Evolutionary conservation across 1,140 invertebrate genomes (phyloP).

Genomic region (Euura lappo): DNA sequence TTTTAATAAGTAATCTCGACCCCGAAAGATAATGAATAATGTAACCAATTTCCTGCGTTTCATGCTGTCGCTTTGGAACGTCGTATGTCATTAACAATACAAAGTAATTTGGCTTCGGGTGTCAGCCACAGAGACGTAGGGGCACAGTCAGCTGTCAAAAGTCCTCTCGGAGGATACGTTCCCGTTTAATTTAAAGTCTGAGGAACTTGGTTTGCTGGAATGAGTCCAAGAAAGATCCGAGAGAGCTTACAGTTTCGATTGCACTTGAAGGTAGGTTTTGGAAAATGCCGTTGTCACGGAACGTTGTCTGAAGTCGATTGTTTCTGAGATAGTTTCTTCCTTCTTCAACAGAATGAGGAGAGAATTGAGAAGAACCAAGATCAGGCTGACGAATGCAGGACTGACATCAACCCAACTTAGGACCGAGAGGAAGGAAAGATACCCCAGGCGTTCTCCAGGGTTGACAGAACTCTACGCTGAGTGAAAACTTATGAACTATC

Average conservation of each 20-base stretch:
- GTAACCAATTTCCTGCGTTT: no score
- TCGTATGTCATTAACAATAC: background rate
- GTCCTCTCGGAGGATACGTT: background rate
- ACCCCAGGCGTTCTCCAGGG: background rate
- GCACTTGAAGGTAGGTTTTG: background rate
- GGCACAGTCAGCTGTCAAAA: background rate
- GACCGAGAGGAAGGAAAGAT: background rate
- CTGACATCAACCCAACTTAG: background rate
- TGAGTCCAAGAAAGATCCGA: background rate
- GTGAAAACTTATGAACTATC: background rate
- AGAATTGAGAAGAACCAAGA: no score
- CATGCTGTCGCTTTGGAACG: background rate
- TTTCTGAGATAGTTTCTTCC: background rate
- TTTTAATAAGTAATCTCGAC: no score
- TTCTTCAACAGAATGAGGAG: no score
- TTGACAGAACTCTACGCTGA: background rate
- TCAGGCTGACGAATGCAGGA: no score
- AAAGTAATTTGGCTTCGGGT: background rate
- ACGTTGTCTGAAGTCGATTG: background rate
- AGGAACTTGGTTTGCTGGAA: background rate
- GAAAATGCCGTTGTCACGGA: background rate
- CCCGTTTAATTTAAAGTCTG: background rate
- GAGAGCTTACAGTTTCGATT: conserved; percentile 2
- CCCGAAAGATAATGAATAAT: no score
- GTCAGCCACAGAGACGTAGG: background rate